Evolutionary conservation across 2,888 invertebrate genomes (phyloP), one percentile per base, ranked within the genome.

Genomic region (Ectemnius lituratus): DNA sequence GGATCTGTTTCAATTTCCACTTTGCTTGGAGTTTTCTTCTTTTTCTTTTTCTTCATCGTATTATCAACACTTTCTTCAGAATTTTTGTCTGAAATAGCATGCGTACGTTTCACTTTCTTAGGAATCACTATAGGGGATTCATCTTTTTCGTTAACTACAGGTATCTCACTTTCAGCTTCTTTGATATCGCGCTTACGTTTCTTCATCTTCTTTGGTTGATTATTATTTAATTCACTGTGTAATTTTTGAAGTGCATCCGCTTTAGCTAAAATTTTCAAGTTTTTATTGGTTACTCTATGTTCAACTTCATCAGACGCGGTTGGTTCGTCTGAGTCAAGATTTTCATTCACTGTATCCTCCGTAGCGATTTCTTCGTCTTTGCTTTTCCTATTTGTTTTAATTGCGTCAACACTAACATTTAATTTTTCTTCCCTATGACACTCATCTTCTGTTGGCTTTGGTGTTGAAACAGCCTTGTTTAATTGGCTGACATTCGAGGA

Each of bases 351-450:
- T 6, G 5, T 1, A 16, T 3, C 16, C 5, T 16, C n/a, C 16
- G 52, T 52, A 52, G 14, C 52, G 16, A 52, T 16, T 16, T 52
- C n/a, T 52, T 14, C n/a, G 1, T 52, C 5, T 16, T 52, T 52
- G 52, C 16, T 16, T 52, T 14, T 37, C 37, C 11, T 37, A 4
- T 4, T 37, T 37, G 11, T 37, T 37, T 37, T 52, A 1, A 14
- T 52, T 52, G 11, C 8, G 8, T 8, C 37, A 37, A 8, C 11
- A 14, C 52, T 52, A 4, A 16, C 87, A 61, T 87, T 88, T 57
- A 90, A 73, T 67, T 86, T 90, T 0, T 85, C 80, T 11, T 37
- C 11, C 8, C 37, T 37, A 11, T 37, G 8, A 37, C 8, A 37
- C 37, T 37, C 37, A 11, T 37, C 11, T 37, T 37, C 8, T 1